Evolutionary conservation across 2,797 vertebrate species (phyloP).

Genomic region (Scomberomorus guttatus): DNA sequence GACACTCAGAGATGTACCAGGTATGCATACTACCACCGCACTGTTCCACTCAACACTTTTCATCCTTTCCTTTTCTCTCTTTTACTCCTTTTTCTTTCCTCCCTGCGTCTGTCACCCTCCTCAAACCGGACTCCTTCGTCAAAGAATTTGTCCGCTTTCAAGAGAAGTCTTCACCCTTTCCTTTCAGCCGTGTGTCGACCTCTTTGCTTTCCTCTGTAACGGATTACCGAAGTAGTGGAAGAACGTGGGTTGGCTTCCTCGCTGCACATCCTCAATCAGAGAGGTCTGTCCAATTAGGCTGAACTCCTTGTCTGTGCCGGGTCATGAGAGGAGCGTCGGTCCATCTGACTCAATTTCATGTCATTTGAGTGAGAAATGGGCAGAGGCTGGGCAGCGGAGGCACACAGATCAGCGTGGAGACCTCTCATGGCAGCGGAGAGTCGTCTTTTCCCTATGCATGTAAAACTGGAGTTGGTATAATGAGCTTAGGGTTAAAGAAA

Average conservation of each 20-base stretch:
- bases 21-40: not conserved
- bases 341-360: slow-evolving; percentile 56
- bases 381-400: slow-evolving; percentile 43
- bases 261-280: slow-evolving; percentile 62
- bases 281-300: slow-evolving; percentile 77
- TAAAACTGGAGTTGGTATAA: slow-evolving; percentile 66
- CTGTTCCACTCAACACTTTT: not conserved
- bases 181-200: slow-evolving; percentile 29
- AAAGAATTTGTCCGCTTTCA: slow-evolving; percentile 39
- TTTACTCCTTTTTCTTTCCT: not conserved
- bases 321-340: slow-evolving; percentile 50
- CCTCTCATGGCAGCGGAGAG: slow-evolving; percentile 56
- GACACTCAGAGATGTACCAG: not conserved
- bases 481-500: slow-evolving; percentile 72
- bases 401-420: slow-evolving; percentile 55
- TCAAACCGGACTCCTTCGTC: slow-evolving; percentile 13
- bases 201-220: slow-evolving; percentile 48
- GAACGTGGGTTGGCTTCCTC: slow-evolving; percentile 33
- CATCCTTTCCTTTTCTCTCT: not conserved
- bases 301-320: slow-evolving; percentile 67
- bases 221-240: slow-evolving; percentile 36
- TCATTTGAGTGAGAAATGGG: slow-evolving; percentile 61
- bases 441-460: slow-evolving; percentile 52
- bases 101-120: slow-evolving; percentile 3
- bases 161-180: slow-evolving; percentile 39